These are phyloP conservation scores for Dicranocentrus wangi DNA, from an alignment of 2,888 invertebrate genomes.

Conservation along the genomic window DNA sequence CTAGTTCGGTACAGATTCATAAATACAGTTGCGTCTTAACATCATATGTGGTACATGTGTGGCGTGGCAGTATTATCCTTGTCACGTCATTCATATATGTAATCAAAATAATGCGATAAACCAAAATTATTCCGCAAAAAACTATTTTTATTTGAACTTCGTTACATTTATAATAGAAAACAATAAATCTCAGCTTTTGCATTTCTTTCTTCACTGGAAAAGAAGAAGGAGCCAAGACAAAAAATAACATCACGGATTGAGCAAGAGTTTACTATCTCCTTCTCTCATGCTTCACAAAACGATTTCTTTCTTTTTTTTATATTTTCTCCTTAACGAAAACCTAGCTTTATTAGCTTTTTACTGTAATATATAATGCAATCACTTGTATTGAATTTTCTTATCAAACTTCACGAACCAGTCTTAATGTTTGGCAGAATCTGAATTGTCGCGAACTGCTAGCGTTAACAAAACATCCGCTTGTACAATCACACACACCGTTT, in stretches of 20 bases:
- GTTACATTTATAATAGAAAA: slow-evolving; percentile 25
- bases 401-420: slow-evolving; percentile 20
- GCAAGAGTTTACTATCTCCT: slow-evolving; percentile 9
- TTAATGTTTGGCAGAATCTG: slow-evolving; percentile 34
- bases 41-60: too few relatives aligned
- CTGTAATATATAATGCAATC: neutral
- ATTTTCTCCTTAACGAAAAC: neutral
- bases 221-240: slow-evolving; percentile 17
- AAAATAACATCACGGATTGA: slow-evolving; percentile 27
- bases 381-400: neutral
- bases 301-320: neutral
- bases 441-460: slow-evolving; percentile 13
- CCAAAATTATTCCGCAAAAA: too few relatives aligned
- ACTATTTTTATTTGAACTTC: slow-evolving; percentile 32
- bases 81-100: too few relatives aligned
- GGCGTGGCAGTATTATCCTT: too few relatives aligned
- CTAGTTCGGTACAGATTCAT: too few relatives aligned
- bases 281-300: neutral
- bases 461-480: neutral
- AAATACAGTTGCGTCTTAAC: too few relatives aligned
- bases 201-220: too few relatives aligned
- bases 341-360: neutral
- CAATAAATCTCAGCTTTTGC: slow-evolving; percentile 18
- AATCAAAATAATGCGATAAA: too few relatives aligned
- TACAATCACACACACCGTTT: neutral